These are phyloP conservation scores for Balanococcus diminutus DNA, from an alignment of 2,888 invertebrate species.

Conservation along the genomic window DNA sequence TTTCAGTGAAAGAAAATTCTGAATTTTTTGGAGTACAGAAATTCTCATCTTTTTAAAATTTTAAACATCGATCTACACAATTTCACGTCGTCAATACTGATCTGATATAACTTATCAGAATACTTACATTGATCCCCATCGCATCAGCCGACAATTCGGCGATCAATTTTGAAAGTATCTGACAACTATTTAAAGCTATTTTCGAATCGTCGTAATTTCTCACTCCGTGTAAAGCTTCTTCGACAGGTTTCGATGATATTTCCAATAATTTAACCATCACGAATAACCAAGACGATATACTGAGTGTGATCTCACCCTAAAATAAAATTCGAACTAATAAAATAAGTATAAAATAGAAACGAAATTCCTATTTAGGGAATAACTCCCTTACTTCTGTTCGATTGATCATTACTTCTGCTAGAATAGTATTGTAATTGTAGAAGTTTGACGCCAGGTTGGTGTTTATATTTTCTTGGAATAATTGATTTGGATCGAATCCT, in stretches of 20 bases:
- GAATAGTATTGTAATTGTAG: slow-evolving; percentile 72
- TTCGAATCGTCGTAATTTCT: slow-evolving; percentile 54
- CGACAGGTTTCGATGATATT: slow-evolving; percentile 80
- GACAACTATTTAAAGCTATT: slow-evolving; percentile 73
- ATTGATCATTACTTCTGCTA: slow-evolving; percentile 79
- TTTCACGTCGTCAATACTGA: too few species aligned
- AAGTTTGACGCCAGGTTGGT: not conserved
- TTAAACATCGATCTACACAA: too few species aligned
- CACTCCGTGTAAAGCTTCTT: slow-evolving; percentile 60
- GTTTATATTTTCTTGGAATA: slow-evolving; percentile 46
- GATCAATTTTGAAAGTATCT: slow-evolving; percentile 79
- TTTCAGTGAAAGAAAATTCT: too few species aligned
- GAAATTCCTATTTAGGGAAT: not conserved
- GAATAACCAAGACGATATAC: slow-evolving; percentile 44
- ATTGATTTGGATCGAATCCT: slow-evolving; percentile 46
- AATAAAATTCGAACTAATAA: not conserved
- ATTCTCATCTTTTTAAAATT: too few species aligned
- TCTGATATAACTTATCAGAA: slow-evolving; percentile 44
- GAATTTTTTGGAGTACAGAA: too few species aligned
- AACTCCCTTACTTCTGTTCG: slow-evolving; percentile 65
- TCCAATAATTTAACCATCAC: slow-evolving; percentile 76
- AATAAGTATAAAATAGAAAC: too few species aligned
- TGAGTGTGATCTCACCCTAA: slow-evolving; percentile 35
- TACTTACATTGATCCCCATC: slow-evolving; percentile 73
- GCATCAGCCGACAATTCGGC: slow-evolving; percentile 86